Base-by-base conservation (phyloP, 2,113 vertebrate genomes). In the Lepidothrix coronata region DNA sequence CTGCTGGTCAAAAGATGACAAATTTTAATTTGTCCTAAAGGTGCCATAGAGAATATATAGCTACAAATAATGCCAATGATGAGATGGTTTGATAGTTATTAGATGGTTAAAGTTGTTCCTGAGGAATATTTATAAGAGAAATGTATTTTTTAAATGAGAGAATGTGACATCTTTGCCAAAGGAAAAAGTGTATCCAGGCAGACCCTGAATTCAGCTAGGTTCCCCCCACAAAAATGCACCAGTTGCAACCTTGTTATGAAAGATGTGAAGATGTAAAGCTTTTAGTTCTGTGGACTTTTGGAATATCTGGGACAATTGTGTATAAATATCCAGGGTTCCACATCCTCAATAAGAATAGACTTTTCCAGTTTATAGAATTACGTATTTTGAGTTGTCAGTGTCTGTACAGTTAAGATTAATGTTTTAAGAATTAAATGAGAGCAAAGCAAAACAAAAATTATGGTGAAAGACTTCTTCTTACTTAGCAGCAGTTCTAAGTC, bases 91-190 rank as follows among this genome's bases (percentile, higher is more conserved):
- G 62, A 76, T 79, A 72, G 84, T 96, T 96, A 94, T 93, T 95
- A 82, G 37, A 94, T 85, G 43, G 33, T 93, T 82, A 52, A 91
- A 73, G 46, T 75, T 88, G 31, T 93, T 96, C 25, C 88, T 66
- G 61, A 89, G n/a, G 63, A 91, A 83, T 94, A 83, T 95, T 96
- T 95, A n/a, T 94, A 96, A 95, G 49, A 95, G 24, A 94, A 89
- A 96, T 59, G 12, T 75, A 73, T 75, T 96, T 97, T 77, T 95
- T 27, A 73, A 91, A 92, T 91, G 59, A 95, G 52, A 95, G 91
- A 95, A 94, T 68, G n/a, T 65, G 44, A 85, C 22, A 54, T 61
- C 48, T 96, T 95, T 95, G 82, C 88, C 79, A 95, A 95, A 73
- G 74, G 11, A 75, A 86, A 93, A 43, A 25, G 7, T 16, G 13